Base-by-base conservation (phyloP, 2,888 invertebrate genomes). In the Syrista parreyssii region DNA sequence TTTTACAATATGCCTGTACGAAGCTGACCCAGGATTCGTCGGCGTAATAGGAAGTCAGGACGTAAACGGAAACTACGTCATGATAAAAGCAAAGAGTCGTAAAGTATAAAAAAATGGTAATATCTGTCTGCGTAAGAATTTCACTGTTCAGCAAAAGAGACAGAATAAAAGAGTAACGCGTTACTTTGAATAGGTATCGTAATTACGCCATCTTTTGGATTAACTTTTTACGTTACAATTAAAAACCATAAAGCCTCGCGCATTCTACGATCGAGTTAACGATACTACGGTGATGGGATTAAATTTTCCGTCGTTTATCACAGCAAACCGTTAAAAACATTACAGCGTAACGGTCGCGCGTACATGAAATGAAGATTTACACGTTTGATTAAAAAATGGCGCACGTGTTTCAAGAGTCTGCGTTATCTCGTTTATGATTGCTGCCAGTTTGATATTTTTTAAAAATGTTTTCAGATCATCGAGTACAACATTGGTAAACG, bases 401-500 rank as follows among this genome's bases (percentile, higher is more conserved):
- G 74, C 23, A 55, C 2, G 23, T 23, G 9, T 55, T 32, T 23
- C 34, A 12, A 31, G 40, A 31, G n/a, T 76, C n/a, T 75, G 23
- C 33, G 34, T 23, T 34, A 72, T 35, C 3, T 55, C 76, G 12
- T 69, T 76, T 9, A 31, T 68, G 30, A n/a, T 78, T 23, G 6
- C 31, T 35, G 11, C 32, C 15, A 40, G 9, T 23, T 40, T 55
- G 1, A 15, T 55, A 23, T 23, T 23, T 55, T 23, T 23, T 0
- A 55, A 55, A 23, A 23, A 76, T 77, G 81, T 74, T 92, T 92
- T 33, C 90, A 96, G 95, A 93, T 97, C 79, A 92, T 96, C 69
- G 97, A 98, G 90, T 97, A 95, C 89, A 94, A 94, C 87, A 88
- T 97, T n/a, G 87, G 89, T 4, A 92, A 93, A 72, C 94, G 93